Evolutionary conservation across 2,113 vertebrate genomes (phyloP), one percentile per base, ranked within the genome.

Genomic region (Rhynchomys soricoides): DNA sequence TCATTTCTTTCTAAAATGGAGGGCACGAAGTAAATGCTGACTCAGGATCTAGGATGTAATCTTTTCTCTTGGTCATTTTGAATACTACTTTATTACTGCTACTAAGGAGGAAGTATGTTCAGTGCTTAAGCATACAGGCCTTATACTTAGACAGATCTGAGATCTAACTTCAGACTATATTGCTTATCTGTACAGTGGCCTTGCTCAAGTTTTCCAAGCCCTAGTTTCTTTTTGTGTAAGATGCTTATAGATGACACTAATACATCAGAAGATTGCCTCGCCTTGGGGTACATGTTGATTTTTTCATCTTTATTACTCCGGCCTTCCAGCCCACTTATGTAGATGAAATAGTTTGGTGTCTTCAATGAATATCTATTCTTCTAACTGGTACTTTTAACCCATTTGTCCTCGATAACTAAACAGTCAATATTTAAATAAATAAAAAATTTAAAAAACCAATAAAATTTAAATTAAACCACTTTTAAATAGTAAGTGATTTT

Each of bases 391-490:
- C 45, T 78, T 21, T 55, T 90, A 92, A 3, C 31, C 50, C 59
- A 55, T 62, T 78, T 40, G 71, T 82, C 48, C 43, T 50, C 81
- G 66, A 82, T 64, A 64, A 90, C 86, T 95, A 37, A 86, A 70
- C 62, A 40, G 64, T 91, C 48, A 45, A 34, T 85, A 2, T 55
- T 17, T 59, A 77, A 64, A 74, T 15, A 89, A 77, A 77, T 79
- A 37, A 59, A 82, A 89, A 48, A 24, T 3, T 24, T 75, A 70
- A 75, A 40, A 43, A 45, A 5, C 10, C 37, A 92, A n/a, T 78
- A 22, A 73, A 92, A 90, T 52, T 83, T 82, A 91, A 89, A n/a
- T 90, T 77, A 74, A 59, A 45, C 55, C 90, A 40, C 55, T 85
- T 91, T 85, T 40, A 81, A 77, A 31, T 37, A 29, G 57, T 82